Evolutionary conservation across 2,113 vertebrate genomes (phyloP).

Genomic region (Hydrolagus affinis): DNA sequence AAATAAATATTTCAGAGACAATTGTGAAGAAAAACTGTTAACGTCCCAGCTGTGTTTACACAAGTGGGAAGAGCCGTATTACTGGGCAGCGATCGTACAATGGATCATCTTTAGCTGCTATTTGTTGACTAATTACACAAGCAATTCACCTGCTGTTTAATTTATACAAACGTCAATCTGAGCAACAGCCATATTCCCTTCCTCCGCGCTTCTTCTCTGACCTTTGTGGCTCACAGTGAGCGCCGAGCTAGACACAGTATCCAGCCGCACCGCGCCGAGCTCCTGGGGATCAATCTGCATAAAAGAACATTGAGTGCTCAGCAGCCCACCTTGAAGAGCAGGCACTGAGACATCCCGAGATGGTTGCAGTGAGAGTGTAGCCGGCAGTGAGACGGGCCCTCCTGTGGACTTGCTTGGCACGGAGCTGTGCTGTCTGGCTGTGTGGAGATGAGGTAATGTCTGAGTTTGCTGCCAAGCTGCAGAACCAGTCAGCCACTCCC

Average conservation of each 20-base stretch:
- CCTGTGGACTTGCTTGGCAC: constrained; percentile 58
- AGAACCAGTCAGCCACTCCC: constrained; percentile 62
- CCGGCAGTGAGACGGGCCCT: constrained; percentile 48
- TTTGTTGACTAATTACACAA: neutral
- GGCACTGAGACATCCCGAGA: constrained; percentile 49
- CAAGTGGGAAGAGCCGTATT: too few relatives aligned
- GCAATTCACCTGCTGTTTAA: neutral
- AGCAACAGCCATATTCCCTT: neutral
- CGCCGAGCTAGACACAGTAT: constrained; percentile 22
- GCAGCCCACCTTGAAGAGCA: constrained; percentile 55
- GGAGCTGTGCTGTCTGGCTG: constrained; percentile 60
- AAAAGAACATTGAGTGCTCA: constrained; percentile 43
- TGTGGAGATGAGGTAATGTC: constrained; percentile 62
- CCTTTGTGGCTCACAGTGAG: constrained; percentile 7
- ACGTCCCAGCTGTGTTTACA: neutral
- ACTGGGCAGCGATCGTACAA: too few relatives aligned
- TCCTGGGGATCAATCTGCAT: constrained; percentile 42
- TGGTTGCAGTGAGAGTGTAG: constrained; percentile 55
- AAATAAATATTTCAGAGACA: neutral
- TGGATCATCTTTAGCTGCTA: neutral
- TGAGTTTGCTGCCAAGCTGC: constrained; percentile 64
- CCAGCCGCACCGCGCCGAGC: neutral
- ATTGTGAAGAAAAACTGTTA: neutral
- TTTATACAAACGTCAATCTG: too few relatives aligned
- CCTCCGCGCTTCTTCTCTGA: neutral